phyloP scores from a whole-genome alignment of 92 coral and sea anemone species.

The Umimayanthus chanpuru region DNA sequence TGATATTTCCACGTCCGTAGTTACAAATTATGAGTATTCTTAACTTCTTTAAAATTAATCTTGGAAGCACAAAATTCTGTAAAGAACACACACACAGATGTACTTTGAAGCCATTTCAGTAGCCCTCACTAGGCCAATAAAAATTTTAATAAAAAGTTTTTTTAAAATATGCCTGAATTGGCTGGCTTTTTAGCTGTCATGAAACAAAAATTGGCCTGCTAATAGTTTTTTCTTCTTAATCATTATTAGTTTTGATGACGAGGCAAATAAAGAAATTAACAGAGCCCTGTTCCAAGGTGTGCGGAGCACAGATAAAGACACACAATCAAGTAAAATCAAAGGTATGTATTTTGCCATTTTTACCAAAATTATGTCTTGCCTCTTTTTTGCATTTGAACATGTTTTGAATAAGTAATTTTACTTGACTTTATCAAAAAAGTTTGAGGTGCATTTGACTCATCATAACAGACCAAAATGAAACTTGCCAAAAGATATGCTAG shows the following conservation, averaged over 20 bases:
- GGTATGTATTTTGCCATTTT: no score
- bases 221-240: no score
- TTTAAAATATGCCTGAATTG: constrained; percentile 26
- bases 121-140: constrained; percentile 20
- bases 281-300: no score
- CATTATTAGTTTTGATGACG: no score
- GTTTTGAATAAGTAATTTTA: no score
- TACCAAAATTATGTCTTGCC: no score
- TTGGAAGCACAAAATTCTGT: constrained; percentile 32
- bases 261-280: no score
- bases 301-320: no score
- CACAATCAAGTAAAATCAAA: no score
- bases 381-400: no score
- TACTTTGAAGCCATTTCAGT: constrained; percentile 31
- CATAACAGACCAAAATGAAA: constrained; percentile 30
- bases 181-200: constrained; percentile 8
- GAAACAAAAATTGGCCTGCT: no score
- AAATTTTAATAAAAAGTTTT: constrained; percentile 16
- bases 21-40: constrained; percentile 29
- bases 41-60: constrained; percentile 26
- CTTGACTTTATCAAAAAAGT: no score
- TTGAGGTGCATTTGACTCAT: constrained; percentile 22
- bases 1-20: constrained; percentile 35
- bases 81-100: constrained; percentile 32
- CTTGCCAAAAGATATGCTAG: constrained; percentile 18